Base-by-base conservation (phyloP, 2,113 vertebrate genomes). In the Xyliphius kryptos region DNA sequence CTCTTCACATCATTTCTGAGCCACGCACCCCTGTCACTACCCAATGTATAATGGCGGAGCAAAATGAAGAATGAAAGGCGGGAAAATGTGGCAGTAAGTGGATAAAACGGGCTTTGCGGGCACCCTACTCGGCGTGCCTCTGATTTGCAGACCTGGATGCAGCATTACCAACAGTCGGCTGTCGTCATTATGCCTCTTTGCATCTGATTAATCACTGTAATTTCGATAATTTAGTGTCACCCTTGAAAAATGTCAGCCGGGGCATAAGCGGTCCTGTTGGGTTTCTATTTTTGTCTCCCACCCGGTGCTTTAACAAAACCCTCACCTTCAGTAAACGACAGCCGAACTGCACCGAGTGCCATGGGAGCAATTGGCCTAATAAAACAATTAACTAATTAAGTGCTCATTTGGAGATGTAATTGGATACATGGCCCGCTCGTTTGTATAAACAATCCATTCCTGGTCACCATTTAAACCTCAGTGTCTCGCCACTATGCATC, bases 311-410 rank as follows among this genome's bases (percentile, higher is more conserved):
- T 56, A 44, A 9, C 43, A 40, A 6, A 22, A 41, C 21, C 15
- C 53, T 44, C 54, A 52, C 50, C 38, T 67, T 46, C 11, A 20
- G 69, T 83, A 81, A 84, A 80, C 79, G 81, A 82, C 81, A 84
- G 79, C 77, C 73, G 70, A 72, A 77, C 76, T 74, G 72, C 80
- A 72, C 54, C 22, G 57, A 44, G 74, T 61, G 73, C 78, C 80
- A 69, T 67, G 79, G 83, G 80, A 82, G 77, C 76, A 66, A 78
- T 81, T 57, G 76, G 67, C 55, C 46, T 83, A 83, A 83, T 78
- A 78, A 79, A 79, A 77, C 83, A 85, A 85, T 87, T 87, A 86
- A 83, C 82, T 80, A 79, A 87, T 89, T 84, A 87, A 81, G 79
- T 65, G 70, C 80, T 86, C 37, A 50, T 87, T 86, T 83, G 73